Evolutionary conservation across 2,888 invertebrate genomes (phyloP).

Genomic region (Lymantria monacha): DNA sequence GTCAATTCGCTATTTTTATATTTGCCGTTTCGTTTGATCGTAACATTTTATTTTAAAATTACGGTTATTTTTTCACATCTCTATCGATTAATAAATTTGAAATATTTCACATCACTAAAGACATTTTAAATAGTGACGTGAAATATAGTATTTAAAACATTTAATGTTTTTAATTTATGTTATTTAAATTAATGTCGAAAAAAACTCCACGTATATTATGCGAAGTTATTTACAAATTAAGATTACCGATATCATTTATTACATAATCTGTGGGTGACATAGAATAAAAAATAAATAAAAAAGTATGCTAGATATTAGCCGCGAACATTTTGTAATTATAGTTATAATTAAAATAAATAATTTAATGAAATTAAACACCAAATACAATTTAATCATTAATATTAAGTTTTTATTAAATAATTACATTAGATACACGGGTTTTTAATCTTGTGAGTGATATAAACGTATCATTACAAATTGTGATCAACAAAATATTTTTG

Average conservation of each 20-base stretch:
- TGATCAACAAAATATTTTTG: too few species aligned
- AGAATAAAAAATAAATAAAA: slow-evolving; percentile 25
- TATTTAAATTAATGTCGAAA: not conserved
- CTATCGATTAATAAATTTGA: slow-evolving; percentile 9
- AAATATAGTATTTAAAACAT: slow-evolving; percentile 9
- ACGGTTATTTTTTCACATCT: not conserved
- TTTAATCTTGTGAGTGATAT: slow-evolving; percentile 8
- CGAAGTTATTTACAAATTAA: slow-evolving; percentile 13
- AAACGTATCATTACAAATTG: not conserved
- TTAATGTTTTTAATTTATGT: slow-evolving; percentile 1
- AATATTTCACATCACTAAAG: slow-evolving; percentile 15
- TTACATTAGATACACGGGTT: slow-evolving; percentile 29
- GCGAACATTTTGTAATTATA: slow-evolving; percentile 32
- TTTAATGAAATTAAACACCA: slow-evolving; percentile 74
- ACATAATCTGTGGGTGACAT: slow-evolving; percentile 27
- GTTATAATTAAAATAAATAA: slow-evolving; percentile 44
- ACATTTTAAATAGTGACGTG: slow-evolving; percentile 13
- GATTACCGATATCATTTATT: slow-evolving; percentile 22
- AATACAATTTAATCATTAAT: slow-evolving; percentile 63
- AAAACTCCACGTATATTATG: not conserved
- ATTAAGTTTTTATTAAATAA: slow-evolving; percentile 37
- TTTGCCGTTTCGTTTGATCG: not conserved
- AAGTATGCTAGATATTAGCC: slow-evolving; percentile 35
- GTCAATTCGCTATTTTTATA: slow-evolving; percentile 17
- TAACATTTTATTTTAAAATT: not conserved